Percentiles rank a stretch among this genome's conserved stretches.
phyloP scores from a whole-genome alignment of 2,888 invertebrate genomes.

The Netelia inedita region DNA sequence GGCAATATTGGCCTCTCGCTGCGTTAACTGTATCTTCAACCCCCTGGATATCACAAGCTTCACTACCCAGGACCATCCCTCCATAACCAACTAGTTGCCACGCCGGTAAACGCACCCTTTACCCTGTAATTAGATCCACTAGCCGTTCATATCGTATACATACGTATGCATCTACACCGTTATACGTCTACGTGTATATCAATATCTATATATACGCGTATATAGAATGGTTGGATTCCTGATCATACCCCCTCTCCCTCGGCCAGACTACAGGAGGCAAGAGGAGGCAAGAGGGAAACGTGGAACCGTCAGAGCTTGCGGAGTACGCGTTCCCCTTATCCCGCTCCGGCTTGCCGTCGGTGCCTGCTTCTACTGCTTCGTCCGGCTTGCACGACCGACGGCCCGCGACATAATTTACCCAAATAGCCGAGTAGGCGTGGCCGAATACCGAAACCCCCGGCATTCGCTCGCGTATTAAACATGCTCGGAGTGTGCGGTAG shows the following conservation, averaged over 20 bases:
- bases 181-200: background rate
- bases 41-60: constrained; percentile 52
- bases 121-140: constrained; percentile 69
- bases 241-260: constrained; percentile 39
- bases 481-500: constrained; percentile 67
- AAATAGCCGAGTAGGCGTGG: constrained; percentile 72
- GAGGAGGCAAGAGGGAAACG: constrained; percentile 5
- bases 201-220: background rate
- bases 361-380: constrained; percentile 18
- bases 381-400: constrained; percentile 34
- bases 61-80: constrained; percentile 54
- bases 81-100: constrained; percentile 53
- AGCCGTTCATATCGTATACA: constrained; percentile 52
- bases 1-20: constrained; percentile 77
- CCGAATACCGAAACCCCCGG: constrained; percentile 69
- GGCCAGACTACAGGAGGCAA: constrained; percentile 2
- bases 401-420: constrained; percentile 72
- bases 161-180: background rate
- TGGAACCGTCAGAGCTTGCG: constrained; percentile 40
- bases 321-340: constrained; percentile 30
- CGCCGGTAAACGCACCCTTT: constrained; percentile 65
- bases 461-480: constrained; percentile 68
- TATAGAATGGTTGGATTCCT: constrained; percentile 63
- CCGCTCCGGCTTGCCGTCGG: constrained; percentile 2
- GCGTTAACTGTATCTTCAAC: constrained; percentile 73